Evolutionary conservation across 2,888 invertebrate species (phyloP).

Genomic region (Syritta pipiens): DNA sequence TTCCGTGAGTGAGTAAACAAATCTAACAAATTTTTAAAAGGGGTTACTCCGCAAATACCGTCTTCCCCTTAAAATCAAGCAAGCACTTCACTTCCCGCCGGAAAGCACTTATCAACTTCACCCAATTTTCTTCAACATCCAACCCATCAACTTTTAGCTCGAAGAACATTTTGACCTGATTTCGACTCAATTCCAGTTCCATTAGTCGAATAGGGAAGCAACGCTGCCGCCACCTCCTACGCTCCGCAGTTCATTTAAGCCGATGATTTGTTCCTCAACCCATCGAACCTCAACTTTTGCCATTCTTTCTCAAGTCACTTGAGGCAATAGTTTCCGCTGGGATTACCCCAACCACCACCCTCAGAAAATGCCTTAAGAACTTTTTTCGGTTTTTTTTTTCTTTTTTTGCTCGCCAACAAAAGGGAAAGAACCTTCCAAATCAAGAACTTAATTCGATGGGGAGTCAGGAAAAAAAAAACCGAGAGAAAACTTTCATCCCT

Average conservation of each 20-base stretch:
- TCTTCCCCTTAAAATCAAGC: too few relatives aligned
- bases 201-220: too few relatives aligned
- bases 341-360: slow-evolving; percentile 2
- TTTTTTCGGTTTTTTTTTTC: too few relatives aligned
- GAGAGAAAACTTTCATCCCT: too few relatives aligned
- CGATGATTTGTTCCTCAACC: slow-evolving; percentile 24
- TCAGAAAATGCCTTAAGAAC: background rate
- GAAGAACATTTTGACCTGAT: background rate
- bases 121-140: background rate
- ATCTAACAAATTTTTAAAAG: too few relatives aligned
- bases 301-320: background rate
- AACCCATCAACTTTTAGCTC: background rate
- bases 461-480: too few relatives aligned
- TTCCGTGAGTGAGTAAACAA: too few relatives aligned
- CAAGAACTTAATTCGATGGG: slow-evolving; percentile 18
- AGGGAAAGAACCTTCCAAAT: background rate
- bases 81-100: too few relatives aligned
- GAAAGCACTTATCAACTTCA: too few relatives aligned
- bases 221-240: too few relatives aligned
- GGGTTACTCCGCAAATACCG: too few relatives aligned
- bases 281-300: slow-evolving; percentile 10
- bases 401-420: too few relatives aligned
- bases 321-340: slow-evolving; percentile 3
- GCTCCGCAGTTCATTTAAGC: slow-evolving; percentile 26
- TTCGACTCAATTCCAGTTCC: slow-evolving; percentile 27